Conservation (phyloP, 2,113 vertebrate genomes). For the Gulo gulo region DNA sequence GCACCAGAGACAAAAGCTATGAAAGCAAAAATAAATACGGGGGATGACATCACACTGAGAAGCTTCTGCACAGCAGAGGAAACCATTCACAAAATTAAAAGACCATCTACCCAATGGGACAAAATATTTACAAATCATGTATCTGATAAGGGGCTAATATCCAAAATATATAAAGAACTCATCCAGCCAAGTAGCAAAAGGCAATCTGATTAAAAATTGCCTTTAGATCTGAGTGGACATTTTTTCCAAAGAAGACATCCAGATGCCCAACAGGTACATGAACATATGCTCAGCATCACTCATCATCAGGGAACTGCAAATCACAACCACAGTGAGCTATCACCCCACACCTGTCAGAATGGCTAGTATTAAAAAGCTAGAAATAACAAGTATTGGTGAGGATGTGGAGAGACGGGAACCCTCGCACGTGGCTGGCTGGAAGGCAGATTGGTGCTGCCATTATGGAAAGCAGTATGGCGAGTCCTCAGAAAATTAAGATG, state of each 20-base stretch:
- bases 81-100: neutral
- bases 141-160: neutral
- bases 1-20: neutral
- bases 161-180: neutral
- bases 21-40: neutral
- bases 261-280: neutral
- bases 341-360: neutral
- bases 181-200: neutral
- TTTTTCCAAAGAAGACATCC: neutral
- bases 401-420: neutral
- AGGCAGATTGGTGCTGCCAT: neutral
- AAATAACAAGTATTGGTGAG: neutral
- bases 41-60: neutral
- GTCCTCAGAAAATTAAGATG: neutral
- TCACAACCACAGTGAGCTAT: neutral
- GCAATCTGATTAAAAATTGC: neutral
- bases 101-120: neutral
- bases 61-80: neutral
- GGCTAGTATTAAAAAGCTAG: neutral
- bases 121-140: neutral
- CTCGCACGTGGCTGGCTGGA: neutral
- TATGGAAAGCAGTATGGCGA: neutral
- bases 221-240: neutral
- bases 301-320: neutral
- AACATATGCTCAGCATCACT: neutral